These are phyloP conservation scores for Coregonus ussuriensis DNA, from an alignment of 2,797 vertebrate genomes.

Conservation along the genomic window DNA sequence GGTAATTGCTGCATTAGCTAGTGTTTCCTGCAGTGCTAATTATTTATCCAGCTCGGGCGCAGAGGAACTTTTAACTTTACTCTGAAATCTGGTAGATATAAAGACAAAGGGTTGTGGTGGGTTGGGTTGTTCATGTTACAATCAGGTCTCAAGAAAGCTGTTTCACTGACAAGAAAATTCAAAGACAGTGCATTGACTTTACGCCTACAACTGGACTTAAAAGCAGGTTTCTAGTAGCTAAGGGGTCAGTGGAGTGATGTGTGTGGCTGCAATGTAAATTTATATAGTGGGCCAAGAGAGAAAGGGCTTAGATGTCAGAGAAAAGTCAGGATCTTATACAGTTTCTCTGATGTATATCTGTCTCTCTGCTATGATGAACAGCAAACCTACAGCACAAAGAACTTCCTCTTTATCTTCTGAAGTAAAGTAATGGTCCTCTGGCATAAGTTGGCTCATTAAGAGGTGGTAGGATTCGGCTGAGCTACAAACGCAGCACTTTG, in stretches of 20 bases:
- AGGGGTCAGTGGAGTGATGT: too few relatives aligned
- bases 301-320: conserved; percentile 10
- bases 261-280: too few relatives aligned
- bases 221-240: too few relatives aligned
- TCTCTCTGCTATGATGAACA: background rate
- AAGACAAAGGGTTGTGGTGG: background rate
- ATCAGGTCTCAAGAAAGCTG: background rate
- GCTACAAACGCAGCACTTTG: conserved; percentile 34
- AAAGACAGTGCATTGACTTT: too few relatives aligned
- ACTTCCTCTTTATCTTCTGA: conserved; percentile 17
- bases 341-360: background rate
- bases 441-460: conserved; percentile 52
- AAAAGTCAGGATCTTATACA: conserved; percentile 41
- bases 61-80: conserved; percentile 28
- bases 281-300: background rate
- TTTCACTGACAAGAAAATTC: background rate
- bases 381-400: conserved; percentile 1
- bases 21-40: conserved; percentile 56
- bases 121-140: background rate
- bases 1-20: conserved; percentile 60
- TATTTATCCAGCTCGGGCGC: conserved; percentile 31
- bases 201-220: too few relatives aligned
- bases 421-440: conserved; percentile 28
- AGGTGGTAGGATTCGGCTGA: conserved; percentile 2
- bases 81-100: background rate